Conservation (phyloP, 1,140 invertebrate genomes). For the Saxidomus purpurata region DNA sequence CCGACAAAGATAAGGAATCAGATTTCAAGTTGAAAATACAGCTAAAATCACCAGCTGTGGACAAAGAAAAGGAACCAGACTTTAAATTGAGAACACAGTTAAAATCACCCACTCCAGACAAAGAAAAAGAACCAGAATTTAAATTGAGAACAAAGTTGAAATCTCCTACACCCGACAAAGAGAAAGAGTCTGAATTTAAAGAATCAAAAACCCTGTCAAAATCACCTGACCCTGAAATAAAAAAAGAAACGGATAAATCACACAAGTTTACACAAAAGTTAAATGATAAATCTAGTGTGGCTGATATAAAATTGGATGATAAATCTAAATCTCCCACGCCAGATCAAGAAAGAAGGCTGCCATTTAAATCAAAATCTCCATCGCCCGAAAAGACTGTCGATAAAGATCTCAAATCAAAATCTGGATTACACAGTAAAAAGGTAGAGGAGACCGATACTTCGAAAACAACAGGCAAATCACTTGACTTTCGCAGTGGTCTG, state of each 20-base stretch:
- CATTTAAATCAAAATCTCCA: neutral
- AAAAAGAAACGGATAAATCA: neutral
- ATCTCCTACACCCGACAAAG: neutral
- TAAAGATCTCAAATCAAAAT: constrained; percentile 35
- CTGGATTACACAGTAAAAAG: neutral
- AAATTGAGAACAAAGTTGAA: neutral
- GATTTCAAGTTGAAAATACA: neutral
- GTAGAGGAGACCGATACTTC: neutral
- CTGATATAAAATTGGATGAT: neutral
- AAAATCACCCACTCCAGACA: constrained; percentile 30
- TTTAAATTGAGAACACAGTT: constrained; percentile 38
- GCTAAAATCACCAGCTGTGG: neutral
- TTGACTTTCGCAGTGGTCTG: constrained; percentile 17
- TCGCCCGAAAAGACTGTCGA: neutral
- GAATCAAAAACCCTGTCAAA: neutral
- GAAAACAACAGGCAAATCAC: constrained; percentile 11
- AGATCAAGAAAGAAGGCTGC: neutral
- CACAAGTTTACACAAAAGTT: neutral
- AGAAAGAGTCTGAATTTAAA: neutral
- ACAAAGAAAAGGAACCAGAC: constrained; percentile 7
- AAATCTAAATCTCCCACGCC: neutral
- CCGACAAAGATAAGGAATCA: neutral
- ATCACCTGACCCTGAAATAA: neutral
- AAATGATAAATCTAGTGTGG: neutral
- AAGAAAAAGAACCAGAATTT: neutral